Evolutionary conservation across 2,113 vertebrate species (phyloP).

Genomic region (Misgurnus mizolepis): DNA sequence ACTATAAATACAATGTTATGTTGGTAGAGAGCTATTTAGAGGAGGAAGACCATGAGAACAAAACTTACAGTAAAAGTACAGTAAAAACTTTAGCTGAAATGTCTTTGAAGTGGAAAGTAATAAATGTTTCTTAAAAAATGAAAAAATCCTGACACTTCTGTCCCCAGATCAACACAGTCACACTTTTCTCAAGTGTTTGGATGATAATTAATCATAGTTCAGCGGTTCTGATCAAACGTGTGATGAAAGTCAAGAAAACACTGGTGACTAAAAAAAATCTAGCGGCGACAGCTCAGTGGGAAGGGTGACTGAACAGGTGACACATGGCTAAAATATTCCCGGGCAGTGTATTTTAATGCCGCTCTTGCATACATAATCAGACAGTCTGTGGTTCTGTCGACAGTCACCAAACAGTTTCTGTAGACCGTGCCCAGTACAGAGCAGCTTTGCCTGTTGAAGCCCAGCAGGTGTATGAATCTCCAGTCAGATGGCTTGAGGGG

Average conservation of each 20-base stretch:
- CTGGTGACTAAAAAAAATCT: conserved; percentile 15
- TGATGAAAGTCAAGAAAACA: conserved; percentile 34
- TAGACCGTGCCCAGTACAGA: background rate
- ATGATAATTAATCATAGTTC: conserved; percentile 33
- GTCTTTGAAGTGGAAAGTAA: background rate
- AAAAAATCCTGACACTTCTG: background rate
- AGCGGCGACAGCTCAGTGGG: conserved; percentile 16
- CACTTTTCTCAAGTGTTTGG: conserved; percentile 29
- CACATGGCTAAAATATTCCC: conserved; percentile 1
- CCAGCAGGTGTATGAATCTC: conserved; percentile 72
- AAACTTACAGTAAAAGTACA: background rate
- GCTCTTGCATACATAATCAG: conserved; percentile 8
- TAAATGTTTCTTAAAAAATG: too few relatives aligned
- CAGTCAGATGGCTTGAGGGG: conserved; percentile 79
- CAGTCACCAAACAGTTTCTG: background rate
- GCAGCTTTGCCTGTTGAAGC: conserved; percentile 66
- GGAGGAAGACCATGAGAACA: background rate
- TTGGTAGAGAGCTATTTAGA: background rate
- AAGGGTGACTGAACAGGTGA: conserved; percentile 28
- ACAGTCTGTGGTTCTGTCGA: background rate
- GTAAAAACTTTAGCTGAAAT: background rate
- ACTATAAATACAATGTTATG: background rate
- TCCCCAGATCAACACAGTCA: conserved; percentile 20
- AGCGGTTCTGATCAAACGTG: conserved; percentile 21
- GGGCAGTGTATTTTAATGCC: conserved; percentile 4